Conservation (phyloP, 1,140 invertebrate genomes). For the Drosophila orena region DNA sequence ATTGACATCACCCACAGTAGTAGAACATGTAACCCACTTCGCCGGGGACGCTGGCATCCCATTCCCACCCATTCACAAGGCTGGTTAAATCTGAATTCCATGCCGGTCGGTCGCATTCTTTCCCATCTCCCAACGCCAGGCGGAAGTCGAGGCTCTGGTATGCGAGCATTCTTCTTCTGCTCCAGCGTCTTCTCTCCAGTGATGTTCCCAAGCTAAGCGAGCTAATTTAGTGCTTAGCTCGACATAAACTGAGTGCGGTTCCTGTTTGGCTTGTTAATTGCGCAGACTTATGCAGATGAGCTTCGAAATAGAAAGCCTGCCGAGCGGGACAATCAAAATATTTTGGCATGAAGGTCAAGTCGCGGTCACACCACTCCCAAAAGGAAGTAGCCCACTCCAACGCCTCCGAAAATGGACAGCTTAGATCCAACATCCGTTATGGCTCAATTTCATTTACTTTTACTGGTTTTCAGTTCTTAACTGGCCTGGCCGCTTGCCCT, state of each 20-base stretch:
- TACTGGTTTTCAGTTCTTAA: constrained; percentile 12
- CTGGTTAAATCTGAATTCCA: constrained; percentile 57
- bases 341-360: constrained; percentile 73
- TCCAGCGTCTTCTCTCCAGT: constrained; percentile 9
- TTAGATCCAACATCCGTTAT: constrained; percentile 58
- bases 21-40: constrained; percentile 39
- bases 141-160: constrained; percentile 68
- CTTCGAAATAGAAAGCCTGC: constrained; percentile 69
- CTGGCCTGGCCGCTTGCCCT: neutral
- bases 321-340: constrained; percentile 12
- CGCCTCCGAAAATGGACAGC: constrained; percentile 34
- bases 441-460: constrained; percentile 71
- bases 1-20: constrained; percentile 39
- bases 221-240: constrained; percentile 66
- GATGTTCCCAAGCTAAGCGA: constrained; percentile 50
- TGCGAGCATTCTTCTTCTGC: constrained; percentile 58
- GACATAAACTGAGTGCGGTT: constrained; percentile 32
- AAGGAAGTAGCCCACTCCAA: constrained; percentile 41
- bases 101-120: constrained; percentile 59
- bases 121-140: constrained; percentile 59
- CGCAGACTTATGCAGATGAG: constrained; percentile 18
- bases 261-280: constrained; percentile 23
- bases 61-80: constrained; percentile 59
- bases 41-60: constrained; percentile 29
- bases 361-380: constrained; percentile 27